Evolutionary conservation across 2,888 invertebrate genomes (phyloP), one percentile per base, ranked within the genome.

Genomic region (Stictocephala bisonia): DNA sequence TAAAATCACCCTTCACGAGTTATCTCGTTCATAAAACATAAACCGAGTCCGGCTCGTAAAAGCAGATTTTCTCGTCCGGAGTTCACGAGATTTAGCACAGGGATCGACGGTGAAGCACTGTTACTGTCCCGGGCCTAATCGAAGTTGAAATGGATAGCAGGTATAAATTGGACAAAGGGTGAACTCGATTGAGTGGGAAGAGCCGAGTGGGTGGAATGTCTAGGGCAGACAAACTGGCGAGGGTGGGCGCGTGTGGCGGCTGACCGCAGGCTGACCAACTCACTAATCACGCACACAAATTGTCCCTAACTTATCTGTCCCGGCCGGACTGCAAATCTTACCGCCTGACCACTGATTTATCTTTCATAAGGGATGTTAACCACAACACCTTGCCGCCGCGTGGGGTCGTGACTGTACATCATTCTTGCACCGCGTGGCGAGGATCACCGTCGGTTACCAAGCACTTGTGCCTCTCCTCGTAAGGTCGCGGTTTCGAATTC

Each of bases 251-350:
- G 15, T 4, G 58, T n/a, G 29, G 18, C 31, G 15, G 26, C 13
- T 18, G 41, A n/a, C 44, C 67, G 48, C 50, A 29, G 50, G 26
- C 68, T 15, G 50, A 31, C 51, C 51, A 48, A 48, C 67, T 26
- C 31, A 68, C 68, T 68, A 68, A 68, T 68, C 68, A 68, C 68
- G 35, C 68, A 24, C 51, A 68, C 68, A 56, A 56, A 56, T 56
- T 56, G 41, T 64, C 41, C 66, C 66, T 66, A 66, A 66, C 66
- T 66, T 66, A 66, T 66, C 66, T 66, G 24, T 26, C 31, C 20
- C 41, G 31, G 31, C 64, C 41, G 31, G 35, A 31, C 66, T 44
- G 66, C 48, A 44, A 44, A 44, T 66, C 66, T 66, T 66, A 15
- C 66, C 20, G 27, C 44, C 18, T 15, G 26, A 66, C 66, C 41